Conservation (phyloP, 2,888 invertebrate genomes). For the Allacma fusca region DNA sequence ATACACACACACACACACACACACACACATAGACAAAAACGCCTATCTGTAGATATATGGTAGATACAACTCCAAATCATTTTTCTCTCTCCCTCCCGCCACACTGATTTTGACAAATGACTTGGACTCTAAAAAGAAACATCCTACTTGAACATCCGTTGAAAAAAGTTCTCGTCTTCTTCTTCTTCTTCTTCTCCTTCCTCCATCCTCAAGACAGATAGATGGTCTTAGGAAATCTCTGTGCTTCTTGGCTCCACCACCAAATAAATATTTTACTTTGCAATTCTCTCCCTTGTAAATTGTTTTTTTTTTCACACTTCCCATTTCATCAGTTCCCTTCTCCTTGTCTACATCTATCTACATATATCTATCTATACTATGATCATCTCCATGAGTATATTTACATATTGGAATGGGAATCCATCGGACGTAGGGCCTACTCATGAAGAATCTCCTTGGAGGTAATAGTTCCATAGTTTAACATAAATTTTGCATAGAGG, state of each 20-base stretch:
- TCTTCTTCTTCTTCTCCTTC: not conserved
- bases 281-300: slow-evolving; percentile 34
- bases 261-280: slow-evolving; percentile 40
- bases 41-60: no score
- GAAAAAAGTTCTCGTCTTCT: not conserved
- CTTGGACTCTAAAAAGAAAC: slow-evolving; percentile 30
- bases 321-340: not conserved
- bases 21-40: no score
- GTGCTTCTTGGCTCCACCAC: slow-evolving; percentile 35
- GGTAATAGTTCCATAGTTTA: no score
- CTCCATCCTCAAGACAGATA: slow-evolving; percentile 10
- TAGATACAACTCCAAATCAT: no score
- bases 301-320: slow-evolving; percentile 21
- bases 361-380: not conserved
- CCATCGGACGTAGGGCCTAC: no score
- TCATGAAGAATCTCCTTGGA: no score
- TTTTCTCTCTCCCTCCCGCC: not conserved
- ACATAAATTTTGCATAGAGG: no score
- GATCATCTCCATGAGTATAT: no score
- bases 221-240: slow-evolving; percentile 28
- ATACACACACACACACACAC: no score
- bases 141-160: slow-evolving; percentile 10
- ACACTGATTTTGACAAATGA: slow-evolving; percentile 36
- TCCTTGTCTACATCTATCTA: not conserved
- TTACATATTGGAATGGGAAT: no score